Conservation (phyloP, 1,140 invertebrate species). For the Eupristina koningsbergeri region DNA sequence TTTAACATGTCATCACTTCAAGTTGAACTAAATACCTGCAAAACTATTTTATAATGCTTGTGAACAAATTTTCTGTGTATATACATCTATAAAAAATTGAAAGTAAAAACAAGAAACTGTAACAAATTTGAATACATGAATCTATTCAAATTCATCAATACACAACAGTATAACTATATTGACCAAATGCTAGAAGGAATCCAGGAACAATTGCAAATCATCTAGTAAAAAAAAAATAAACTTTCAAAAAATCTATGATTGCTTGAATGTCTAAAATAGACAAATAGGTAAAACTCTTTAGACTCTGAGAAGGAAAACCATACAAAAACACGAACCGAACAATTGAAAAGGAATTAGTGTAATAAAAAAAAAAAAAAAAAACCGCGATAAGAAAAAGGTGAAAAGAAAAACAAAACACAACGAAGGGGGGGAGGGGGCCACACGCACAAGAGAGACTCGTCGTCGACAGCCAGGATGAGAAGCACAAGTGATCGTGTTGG, state of each 20-base stretch:
- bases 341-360: no score
- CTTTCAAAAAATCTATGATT: background rate
- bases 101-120: background rate
- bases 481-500: background rate
- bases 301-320: background rate
- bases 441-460: background rate
- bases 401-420: conserved; percentile 38
- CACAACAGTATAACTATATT: background rate
- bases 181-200: background rate
- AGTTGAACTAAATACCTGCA: conserved; percentile 20
- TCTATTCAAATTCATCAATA: background rate
- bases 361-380: background rate
- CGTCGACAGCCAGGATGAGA: conserved; percentile 11
- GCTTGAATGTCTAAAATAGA: background rate
- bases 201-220: conserved; percentile 7
- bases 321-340: background rate
- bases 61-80: background rate
- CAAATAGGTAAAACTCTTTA: background rate
- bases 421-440: no score
- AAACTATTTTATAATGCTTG: background rate
- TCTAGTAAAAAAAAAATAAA: background rate
- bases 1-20: conserved; percentile 33
- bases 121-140: background rate
- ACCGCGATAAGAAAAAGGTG: background rate
- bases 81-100: background rate